Conservation (phyloP, 2,888 invertebrate genomes). For the Macaria liturata region DNA sequence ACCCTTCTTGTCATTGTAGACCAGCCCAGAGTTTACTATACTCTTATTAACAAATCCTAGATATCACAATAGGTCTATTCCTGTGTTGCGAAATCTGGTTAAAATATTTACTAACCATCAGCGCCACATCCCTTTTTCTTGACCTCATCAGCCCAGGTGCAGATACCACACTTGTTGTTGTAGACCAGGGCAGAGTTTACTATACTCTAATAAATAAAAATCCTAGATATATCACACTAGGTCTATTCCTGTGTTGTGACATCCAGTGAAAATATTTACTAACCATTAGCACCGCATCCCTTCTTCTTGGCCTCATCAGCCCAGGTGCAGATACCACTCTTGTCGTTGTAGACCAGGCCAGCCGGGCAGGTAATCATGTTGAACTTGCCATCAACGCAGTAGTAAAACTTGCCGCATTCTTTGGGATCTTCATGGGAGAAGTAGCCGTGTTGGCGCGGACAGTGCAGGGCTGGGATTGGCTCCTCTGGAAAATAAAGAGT, state of each 20-base stretch:
- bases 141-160: conserved; percentile 96
- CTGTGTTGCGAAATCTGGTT: too few species aligned
- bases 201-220: too few species aligned
- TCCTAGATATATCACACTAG: too few species aligned
- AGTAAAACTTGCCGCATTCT: conserved; percentile 94
- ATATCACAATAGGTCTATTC: too few species aligned
- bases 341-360: conserved; percentile 94
- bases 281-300: conserved; percentile 91
- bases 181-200: conserved; percentile 88
- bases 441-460: conserved; percentile 93
- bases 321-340: conserved; percentile 96
- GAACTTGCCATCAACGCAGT: conserved; percentile 94
- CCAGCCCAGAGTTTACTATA: too few species aligned
- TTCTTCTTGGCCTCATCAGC: conserved; percentile 95
- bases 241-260: too few species aligned
- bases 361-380: conserved; percentile 95
- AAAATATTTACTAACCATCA: conserved; percentile 74
- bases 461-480: conserved; percentile 88
- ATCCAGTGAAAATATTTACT: neutral
- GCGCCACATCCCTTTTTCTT: conserved; percentile 94
- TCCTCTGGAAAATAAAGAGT: conserved; percentile 78
- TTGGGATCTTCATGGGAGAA: conserved; percentile 91
- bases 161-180: conserved; percentile 94
- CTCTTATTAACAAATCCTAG: too few species aligned
- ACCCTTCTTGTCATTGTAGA: too few species aligned